Percentiles rank a stretch among this genome's conserved stretches.
Conservation (phyloP, 92 coral and sea anemone genomes). For the Pocillopora grandis region DNA sequence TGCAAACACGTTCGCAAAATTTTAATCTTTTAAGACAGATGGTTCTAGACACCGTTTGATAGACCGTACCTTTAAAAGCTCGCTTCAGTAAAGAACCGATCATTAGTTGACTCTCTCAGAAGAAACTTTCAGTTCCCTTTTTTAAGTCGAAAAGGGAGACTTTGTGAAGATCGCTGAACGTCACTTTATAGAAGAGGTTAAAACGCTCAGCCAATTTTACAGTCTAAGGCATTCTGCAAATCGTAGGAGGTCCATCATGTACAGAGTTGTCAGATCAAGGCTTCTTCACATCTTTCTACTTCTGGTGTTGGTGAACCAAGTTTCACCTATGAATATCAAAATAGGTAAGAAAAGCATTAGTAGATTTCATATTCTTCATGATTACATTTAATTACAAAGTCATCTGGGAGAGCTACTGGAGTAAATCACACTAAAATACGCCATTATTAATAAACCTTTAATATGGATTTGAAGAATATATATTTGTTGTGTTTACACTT, state of each 20-base stretch:
- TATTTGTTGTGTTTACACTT: too few species aligned
- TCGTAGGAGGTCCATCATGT: background rate
- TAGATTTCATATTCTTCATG: background rate
- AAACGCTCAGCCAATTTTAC: too few species aligned
- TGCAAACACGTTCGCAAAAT: slow-evolving; percentile 12
- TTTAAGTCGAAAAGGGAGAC: background rate
- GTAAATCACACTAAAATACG: background rate
- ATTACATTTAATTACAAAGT: background rate
- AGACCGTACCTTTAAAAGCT: background rate
- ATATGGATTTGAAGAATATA: background rate
- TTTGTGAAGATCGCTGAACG: background rate
- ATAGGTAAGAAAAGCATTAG: slow-evolving; percentile 20
- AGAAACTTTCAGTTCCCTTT: background rate
- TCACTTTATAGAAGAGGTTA: background rate
- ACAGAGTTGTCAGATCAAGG: background rate
- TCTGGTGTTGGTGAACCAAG: background rate
- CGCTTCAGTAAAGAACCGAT: background rate
- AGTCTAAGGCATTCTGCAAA: background rate
- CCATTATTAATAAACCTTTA: background rate
- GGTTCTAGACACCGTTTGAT: background rate
- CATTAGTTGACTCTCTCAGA: background rate
- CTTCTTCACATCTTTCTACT: background rate
- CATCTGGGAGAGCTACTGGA: background rate
- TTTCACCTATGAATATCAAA: slow-evolving; percentile 2
- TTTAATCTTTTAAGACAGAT: slow-evolving; percentile 12